phyloP scores from a whole-genome alignment of 2,797 vertebrate genomes.

The Pseudopleuronectes americanus region DNA sequence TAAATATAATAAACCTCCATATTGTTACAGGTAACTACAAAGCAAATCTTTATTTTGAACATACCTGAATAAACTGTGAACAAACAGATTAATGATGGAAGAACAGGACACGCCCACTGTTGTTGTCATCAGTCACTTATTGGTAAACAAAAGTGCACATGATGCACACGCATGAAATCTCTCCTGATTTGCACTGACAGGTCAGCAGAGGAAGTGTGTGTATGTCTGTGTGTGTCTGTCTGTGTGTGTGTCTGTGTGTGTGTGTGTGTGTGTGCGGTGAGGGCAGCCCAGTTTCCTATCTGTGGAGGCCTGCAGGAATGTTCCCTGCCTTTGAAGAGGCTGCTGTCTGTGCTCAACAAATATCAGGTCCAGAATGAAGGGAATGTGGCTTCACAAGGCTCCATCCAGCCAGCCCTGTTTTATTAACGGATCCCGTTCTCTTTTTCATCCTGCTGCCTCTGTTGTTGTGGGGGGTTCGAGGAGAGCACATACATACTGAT shows the following conservation, averaged over 20 bases:
- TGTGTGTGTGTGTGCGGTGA: constrained; percentile 49
- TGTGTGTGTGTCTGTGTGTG: constrained; percentile 13
- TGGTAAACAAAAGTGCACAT: not conserved
- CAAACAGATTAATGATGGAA: too few relatives aligned
- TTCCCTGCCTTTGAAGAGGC: constrained; percentile 79
- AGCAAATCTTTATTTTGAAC: too few relatives aligned
- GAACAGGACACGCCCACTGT: too few relatives aligned
- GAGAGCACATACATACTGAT: constrained; percentile 76
- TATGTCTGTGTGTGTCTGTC: constrained; percentile 10
- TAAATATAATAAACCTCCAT: too few relatives aligned
- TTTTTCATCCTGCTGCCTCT: constrained; percentile 74
- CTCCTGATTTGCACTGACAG: constrained; percentile 25
- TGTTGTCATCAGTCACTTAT: too few relatives aligned
- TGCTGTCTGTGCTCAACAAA: constrained; percentile 78
- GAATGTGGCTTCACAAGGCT: constrained; percentile 80
- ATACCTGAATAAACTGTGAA: too few relatives aligned
- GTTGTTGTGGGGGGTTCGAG: constrained; percentile 73
- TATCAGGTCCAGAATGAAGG: constrained; percentile 79
- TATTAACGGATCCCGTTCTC: constrained; percentile 79
- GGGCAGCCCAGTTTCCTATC: constrained; percentile 73
- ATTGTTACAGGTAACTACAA: too few relatives aligned
- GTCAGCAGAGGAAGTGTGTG: constrained; percentile 24
- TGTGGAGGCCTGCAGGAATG: constrained; percentile 80
- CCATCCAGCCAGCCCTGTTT: constrained; percentile 77
- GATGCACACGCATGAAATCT: constrained; percentile 7